Evolutionary conservation across 2,888 invertebrate species (phyloP).

Genomic region (Pammene fasciana): DNA sequence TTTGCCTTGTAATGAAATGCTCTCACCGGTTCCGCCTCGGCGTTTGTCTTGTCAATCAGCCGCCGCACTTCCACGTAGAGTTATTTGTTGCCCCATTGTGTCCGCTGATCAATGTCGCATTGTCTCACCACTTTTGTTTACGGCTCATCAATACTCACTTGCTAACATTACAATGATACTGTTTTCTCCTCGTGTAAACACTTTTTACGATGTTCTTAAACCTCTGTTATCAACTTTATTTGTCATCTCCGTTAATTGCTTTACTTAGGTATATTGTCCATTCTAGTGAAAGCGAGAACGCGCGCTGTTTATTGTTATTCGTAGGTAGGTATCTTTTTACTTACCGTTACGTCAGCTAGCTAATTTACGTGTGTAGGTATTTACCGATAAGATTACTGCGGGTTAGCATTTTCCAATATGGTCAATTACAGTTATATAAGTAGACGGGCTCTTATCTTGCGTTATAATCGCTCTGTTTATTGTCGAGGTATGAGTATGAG

Average conservation of each 20-base stretch:
- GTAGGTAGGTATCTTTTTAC: constrained; percentile 1
- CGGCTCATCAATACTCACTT: constrained; percentile 70
- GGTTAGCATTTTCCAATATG: constrained; percentile 21
- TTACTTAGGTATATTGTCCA: neutral
- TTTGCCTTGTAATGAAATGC: constrained; percentile 73
- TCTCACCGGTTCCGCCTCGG: constrained; percentile 63
- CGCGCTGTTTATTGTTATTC: constrained; percentile 6
- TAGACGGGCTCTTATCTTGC: constrained; percentile 3
- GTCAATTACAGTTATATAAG: constrained; percentile 9
- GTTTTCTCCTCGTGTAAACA: constrained; percentile 62
- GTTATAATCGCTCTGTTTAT: constrained; percentile 15
- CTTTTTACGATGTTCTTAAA: constrained; percentile 13
- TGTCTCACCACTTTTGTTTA: constrained; percentile 78
- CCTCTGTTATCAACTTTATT: constrained; percentile 11
- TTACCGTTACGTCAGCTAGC: constrained; percentile 27
- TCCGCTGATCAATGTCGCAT: constrained; percentile 73
- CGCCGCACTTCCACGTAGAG: constrained; percentile 68
- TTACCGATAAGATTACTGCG: constrained; percentile 49
- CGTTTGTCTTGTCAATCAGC: constrained; percentile 80
- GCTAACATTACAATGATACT: constrained; percentile 64
- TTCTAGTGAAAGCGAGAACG: constrained; percentile 5
- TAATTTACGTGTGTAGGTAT: constrained; percentile 8
- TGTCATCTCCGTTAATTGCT: constrained; percentile 5
- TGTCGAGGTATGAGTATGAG: constrained; percentile 5
- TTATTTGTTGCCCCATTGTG: constrained; percentile 80